Conservation (phyloP, 1,140 invertebrate species). For the Yoshiicerus persimilis region DNA sequence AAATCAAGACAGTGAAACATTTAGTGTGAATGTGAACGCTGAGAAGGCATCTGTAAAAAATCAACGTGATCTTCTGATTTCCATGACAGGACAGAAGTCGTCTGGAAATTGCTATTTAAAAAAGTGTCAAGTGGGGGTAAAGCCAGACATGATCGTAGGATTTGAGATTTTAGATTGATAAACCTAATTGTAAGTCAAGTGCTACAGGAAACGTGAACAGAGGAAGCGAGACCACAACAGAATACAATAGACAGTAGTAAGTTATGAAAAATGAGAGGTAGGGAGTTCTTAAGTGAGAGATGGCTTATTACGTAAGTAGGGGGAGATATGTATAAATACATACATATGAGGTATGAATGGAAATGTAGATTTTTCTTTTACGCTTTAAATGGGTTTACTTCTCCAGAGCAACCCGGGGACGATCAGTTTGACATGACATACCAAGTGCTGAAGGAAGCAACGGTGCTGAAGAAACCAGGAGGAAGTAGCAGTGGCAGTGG, state of each 20-base stretch:
- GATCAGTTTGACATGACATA: constrained; percentile 84
- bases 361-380: not conserved
- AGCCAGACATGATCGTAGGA: not conserved
- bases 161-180: not conserved
- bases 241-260: not conserved
- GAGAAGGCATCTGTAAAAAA: not conserved
- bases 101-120: not conserved
- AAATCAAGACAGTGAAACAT: not conserved
- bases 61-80: not conserved
- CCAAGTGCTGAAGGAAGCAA: constrained; percentile 88
- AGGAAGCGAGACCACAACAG: too few relatives aligned
- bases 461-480: constrained; percentile 68
- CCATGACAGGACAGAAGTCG: not conserved
- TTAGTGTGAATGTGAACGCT: not conserved
- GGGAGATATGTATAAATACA: not conserved
- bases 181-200: too few relatives aligned
- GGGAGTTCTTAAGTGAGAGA: not conserved
- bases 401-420: not conserved
- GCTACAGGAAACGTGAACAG: too few relatives aligned
- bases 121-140: not conserved
- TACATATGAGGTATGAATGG: not conserved
- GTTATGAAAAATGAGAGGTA: not conserved
- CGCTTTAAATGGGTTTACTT: constrained; percentile 3
- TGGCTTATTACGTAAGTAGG: not conserved
- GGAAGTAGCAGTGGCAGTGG: constrained; percentile 38